Base-by-base conservation (phyloP, 64 coral and sea anemone genomes). In the Platygyra sinensis region DNA sequence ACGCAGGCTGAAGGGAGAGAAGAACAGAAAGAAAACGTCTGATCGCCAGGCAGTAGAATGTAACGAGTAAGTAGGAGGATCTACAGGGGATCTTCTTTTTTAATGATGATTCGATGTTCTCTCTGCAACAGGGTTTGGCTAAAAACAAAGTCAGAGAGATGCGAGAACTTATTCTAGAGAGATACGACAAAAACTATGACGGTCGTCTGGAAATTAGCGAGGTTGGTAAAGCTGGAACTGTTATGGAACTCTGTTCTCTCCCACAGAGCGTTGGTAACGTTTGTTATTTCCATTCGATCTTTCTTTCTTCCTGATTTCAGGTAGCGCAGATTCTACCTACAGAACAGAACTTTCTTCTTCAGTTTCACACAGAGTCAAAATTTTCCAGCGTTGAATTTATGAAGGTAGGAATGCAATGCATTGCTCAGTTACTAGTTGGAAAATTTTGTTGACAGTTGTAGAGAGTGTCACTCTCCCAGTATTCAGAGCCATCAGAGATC, bases 321-420 rank as follows among this genome's bases (percentile, higher is more conserved):
- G 64, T 91, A 42, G 89, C 89, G 14, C 79, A 82, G 27, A 91
- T 91, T 60, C 46, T 91, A 22, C 89, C 89, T 63, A 82, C 81
- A 10, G 77, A 91, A 67, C 51, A 91, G 67, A 91, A 91, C 30
- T 91, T 91, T 60, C 71, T 91, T 57, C 78, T 91, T 32, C 80
- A 82, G 33, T 74, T 91, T 5, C 78, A 91, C 22, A 8, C n/a
- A 63, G 73, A 75, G 57, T 63, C 60, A 4, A 84, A 62, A 91
- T 72, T 92, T 24, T 60, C 77, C 20, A 92, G 90, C 73, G 90
- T 92, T 5, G 90, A 92, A 27, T 92, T 92, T 39, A 92, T 92
- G 90, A 92, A 61, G 90, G 90, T 91, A 84, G 28, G 51, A 13
- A 49, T 8, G 3, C 10, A 14, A 57, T 57, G 54, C 54, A 57